Base-by-base conservation (phyloP, 2,888 invertebrate genomes). In the Lycophotia porphyrea region DNA sequence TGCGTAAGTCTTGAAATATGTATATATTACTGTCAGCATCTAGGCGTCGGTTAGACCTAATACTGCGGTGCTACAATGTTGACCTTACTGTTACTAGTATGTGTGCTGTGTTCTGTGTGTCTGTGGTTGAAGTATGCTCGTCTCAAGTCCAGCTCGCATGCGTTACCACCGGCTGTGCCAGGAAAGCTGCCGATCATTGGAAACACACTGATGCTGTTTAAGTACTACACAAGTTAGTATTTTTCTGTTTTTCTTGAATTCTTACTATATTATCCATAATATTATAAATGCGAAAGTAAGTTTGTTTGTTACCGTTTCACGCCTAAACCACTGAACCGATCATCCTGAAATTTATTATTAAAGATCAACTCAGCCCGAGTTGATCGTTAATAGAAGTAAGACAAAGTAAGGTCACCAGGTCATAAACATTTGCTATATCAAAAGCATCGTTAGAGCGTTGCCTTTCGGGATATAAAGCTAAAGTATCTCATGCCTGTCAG, bases 141-240 rank as follows among this genome's bases (percentile, higher is more conserved):
- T 13, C 15, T 31, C 31, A 42, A 44, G 27, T 55, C 61, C 24
- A 81, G 36, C 31, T 3, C 34, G 24, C 60, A 66, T 44, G 15
- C 34, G 3, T 13, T 82, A 36, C 82, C 83, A 24, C 82, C 78
- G 1, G 71, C 68, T 13, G 4, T 70, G 13, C 58, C 76, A 9
- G 69, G 76, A 15, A 31, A 52, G 1, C 61, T 42, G 24, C 83
- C 83, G 2, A 9, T 71, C 27, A 60, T 71, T 55, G 78, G 83
- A 5, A 55, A 71, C 39, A 2, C 21, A 4, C 21, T 31, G 9
- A 18, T 7, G 11, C 49, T 78, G 63, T 42, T 71, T 27, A 42
- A 44, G n/a, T 42, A 63, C 21, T 74, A 21, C 2, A 61, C 65
- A 42, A 18, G 78, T 81, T 4, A 52, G 58, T 64, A 24, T 60